Evolutionary conservation across 1,140 invertebrate species (phyloP), one percentile per base, ranked within the genome.

Genomic region (Bombus waltoni): DNA sequence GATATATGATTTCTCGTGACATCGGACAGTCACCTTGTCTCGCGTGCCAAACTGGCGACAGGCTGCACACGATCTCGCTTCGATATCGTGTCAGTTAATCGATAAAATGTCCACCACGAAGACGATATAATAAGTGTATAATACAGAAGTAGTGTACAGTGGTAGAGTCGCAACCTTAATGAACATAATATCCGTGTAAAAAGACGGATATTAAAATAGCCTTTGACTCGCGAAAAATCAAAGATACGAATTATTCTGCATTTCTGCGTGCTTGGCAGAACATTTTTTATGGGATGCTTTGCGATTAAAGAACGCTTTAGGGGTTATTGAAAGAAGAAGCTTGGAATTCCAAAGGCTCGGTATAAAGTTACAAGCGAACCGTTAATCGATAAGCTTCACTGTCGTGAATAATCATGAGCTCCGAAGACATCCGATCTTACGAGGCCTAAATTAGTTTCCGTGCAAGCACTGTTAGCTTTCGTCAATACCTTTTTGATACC

Each of bases 1-100:
- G 81, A 78, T 74, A 82, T 82, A 83, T 35, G 70, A 74, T 81
- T 73, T 22, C 71, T 38, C 57, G 53, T 35, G 62, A 73, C 79
- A 78, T 18, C 13, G 72, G 66, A 47, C 22, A 62, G 35, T 47
- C 53, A 38, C 6, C 4, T 57, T 25, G 57, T 13, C 22, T 74
- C 10, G 32, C 62, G 13, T 76, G 57, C 25, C 59, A n/a, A 65
- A 62, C 28, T 22, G 57, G 25, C 40, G n/a, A 71, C 22, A 13
- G 28, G 18, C 3, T 62, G 13, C 13, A 25, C 32, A 35, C 44
- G 53, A 77, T 77, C 5, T 10, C 42, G 3, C 25, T 47, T 76
- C 35, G 35, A 75, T 66, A n/a, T 65, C 59, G 57, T 74, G 22
- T 25, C n/a, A 6, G 40, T 6, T n/a, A 15, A 10, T 35, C 70